Conservation (phyloP, 2,797 vertebrate species). For the Microchirus variegatus region DNA sequence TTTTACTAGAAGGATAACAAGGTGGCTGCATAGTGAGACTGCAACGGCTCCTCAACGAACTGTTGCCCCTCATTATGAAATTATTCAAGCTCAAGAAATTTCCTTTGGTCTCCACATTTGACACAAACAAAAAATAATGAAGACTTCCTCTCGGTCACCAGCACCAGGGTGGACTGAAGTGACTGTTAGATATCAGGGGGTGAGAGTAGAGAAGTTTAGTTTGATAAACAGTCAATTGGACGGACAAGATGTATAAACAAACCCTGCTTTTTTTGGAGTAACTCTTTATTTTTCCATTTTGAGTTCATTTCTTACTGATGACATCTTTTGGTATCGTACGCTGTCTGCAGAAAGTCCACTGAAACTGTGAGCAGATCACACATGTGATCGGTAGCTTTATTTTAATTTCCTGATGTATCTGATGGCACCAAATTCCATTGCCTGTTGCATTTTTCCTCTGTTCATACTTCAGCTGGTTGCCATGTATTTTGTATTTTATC, state of each 20-base stretch:
- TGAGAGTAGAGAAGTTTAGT: conserved; percentile 79
- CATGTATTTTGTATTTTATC: conserved; percentile 58
- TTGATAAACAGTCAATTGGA: conserved; percentile 77
- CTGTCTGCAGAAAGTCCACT: conserved; percentile 84
- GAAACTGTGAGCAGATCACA: conserved; percentile 90
- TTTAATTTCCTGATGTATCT: conserved; percentile 74
- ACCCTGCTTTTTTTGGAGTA: conserved; percentile 81
- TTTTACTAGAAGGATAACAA: conserved; percentile 94
- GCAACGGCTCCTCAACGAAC: conserved; percentile 69
- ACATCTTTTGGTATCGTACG: conserved; percentile 86
- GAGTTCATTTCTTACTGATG: conserved; percentile 86
- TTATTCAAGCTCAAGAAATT: conserved; percentile 75
- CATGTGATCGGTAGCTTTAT: conserved; percentile 79
- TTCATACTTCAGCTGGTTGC: conserved; percentile 80
- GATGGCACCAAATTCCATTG: conserved; percentile 76
- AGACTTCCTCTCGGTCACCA: conserved; percentile 87
- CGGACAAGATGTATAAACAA: conserved; percentile 85
- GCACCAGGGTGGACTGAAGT: conserved; percentile 84
- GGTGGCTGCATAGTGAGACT: conserved; percentile 89
- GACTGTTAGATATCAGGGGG: conserved; percentile 81
- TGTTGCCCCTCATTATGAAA: conserved; percentile 76
- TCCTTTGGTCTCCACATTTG: conserved; percentile 81
- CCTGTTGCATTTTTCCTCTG: conserved; percentile 49
- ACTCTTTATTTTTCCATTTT: conserved; percentile 86
- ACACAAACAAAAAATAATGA: conserved; percentile 82